phyloP scores from a whole-genome alignment of 1,140 invertebrate species.

The Caenorhabditis elegans region WBcel235 BX284605.5:7946501-7947000 shows the following conservation, averaged over 20 bases:
- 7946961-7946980: too few species aligned
- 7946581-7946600: background rate
- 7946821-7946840: background rate
- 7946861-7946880: too few species aligned
- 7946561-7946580: background rate
- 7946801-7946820: background rate
- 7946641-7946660: conserved; percentile 20
- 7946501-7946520: background rate
- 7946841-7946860: conserved; percentile 5
- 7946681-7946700: conserved; percentile 2
- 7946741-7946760: background rate
- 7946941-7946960: too few species aligned
- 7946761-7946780: background rate
- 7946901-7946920: too few species aligned
- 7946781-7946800: background rate
- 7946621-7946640: background rate
- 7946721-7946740: background rate
- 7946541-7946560: background rate
- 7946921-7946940: too few species aligned
- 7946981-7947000: too few species aligned
- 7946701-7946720: conserved; percentile 1
- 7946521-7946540: background rate
- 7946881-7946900: too few species aligned
- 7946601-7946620: background rate
- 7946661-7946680: conserved; percentile 3